Base-by-base conservation (phyloP, 53 echinoderm and acorn worm genomes). In the Apostichopus leukothele region DNA sequence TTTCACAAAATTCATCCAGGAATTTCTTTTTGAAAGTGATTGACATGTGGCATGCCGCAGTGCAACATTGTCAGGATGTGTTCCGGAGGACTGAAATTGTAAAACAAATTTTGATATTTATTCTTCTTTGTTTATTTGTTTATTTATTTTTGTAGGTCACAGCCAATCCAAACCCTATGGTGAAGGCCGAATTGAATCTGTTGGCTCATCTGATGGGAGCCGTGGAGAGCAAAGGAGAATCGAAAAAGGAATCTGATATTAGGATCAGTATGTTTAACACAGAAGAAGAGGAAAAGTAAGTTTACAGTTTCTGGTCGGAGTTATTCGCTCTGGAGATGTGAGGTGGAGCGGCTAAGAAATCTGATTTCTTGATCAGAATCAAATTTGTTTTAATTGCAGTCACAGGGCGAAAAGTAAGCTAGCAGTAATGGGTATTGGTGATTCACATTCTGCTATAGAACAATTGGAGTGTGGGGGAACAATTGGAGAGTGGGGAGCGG, bases 221-320 rank as follows among this genome's bases (percentile, higher is more conserved):
- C 1, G 95, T 97, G 63, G 93, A 95, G 68, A 90, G 89, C 88
- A 94, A 95, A 78, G n/a, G 89, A 8, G 84, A 75, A 2, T 75
- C 55, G 52, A 92, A 86, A 22, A 91, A 94, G 73, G 95, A 95
- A 54, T 89, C 88, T 9, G 94, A 90, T 53, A 93, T 97, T 86
- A 95, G 95, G 91, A 90, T 97, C 76, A 95, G 90, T 78, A 90
- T 97, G 91, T 97, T 97, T 89, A 95, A 97, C 86, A 97, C 95
- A 2, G 98, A 97, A 55, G 93, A 94, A 84, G 98, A 97, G 52
- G 98, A 97, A 83, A 94, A 97, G 98, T 97, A 92, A 97, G 97
- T 92, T 9, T 12, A 14, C 39, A 39, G 39, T 39, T 39, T 39
- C 3, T 3, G 39, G 39, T 39, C 39, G 13, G 68, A n/a, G 14